Conservation (phyloP, 2,888 invertebrate species). For the Oasisia sp. region DNA sequence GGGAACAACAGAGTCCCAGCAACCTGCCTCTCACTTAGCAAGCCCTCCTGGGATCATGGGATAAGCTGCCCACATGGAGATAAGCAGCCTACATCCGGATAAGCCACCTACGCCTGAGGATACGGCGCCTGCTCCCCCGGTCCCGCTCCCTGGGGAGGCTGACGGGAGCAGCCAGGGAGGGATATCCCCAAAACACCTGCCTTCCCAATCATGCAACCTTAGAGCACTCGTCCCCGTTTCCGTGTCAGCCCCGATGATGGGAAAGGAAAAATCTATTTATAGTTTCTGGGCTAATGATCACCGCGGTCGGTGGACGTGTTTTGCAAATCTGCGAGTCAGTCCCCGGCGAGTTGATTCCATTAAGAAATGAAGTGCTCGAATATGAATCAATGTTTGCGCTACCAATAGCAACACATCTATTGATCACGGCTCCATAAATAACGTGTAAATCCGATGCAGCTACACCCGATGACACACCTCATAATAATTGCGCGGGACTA, state of each 20-base stretch:
- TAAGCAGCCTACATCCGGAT: neutral
- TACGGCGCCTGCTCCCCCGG: neutral
- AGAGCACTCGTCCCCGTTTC: neutral
- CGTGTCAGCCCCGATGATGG: neutral
- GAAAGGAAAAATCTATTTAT: neutral
- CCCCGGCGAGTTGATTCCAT: neutral
- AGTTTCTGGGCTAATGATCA: neutral
- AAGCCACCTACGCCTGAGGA: conserved; percentile 6
- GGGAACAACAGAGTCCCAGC: neutral
- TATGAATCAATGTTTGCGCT: neutral
- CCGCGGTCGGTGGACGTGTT: neutral
- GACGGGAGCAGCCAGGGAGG: neutral
- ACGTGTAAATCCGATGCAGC: neutral
- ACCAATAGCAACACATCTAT: neutral
- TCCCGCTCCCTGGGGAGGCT: neutral
- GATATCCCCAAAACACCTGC: neutral
- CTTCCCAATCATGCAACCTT: neutral
- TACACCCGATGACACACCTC: neutral
- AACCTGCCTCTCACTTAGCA: neutral
- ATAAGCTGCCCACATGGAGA: neutral
- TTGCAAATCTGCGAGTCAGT: neutral
- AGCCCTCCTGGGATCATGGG: neutral
- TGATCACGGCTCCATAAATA: neutral
- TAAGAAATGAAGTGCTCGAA: neutral
- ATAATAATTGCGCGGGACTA: neutral